Conservation (phyloP, 2,888 invertebrate species). For the Lasioglossum leucozonium region DNA sequence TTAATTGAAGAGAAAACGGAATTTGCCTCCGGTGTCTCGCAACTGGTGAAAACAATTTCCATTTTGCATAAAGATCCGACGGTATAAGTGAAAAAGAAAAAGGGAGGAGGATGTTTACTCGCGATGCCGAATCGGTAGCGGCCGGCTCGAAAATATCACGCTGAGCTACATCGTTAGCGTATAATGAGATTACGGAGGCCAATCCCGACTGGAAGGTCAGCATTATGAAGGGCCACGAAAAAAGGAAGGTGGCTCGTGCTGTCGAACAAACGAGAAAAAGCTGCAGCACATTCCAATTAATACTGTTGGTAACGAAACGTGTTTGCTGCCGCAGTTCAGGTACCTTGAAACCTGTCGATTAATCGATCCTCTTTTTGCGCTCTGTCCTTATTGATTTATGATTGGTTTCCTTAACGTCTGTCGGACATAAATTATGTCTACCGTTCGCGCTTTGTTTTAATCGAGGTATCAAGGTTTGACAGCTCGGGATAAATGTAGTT, state of each 20-base stretch:
- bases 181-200: slow-evolving; percentile 76
- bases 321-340: slow-evolving; percentile 22
- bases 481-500: background rate
- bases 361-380: slow-evolving; percentile 39
- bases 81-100: background rate
- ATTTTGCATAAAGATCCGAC: background rate
- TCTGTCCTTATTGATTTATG: slow-evolving; percentile 42
- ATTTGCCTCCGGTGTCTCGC: background rate
- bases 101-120: background rate
- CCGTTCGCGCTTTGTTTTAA: slow-evolving; percentile 15
- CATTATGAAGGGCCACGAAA: slow-evolving; percentile 46
- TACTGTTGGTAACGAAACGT: slow-evolving; percentile 45
- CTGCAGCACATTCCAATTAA: slow-evolving; percentile 59
- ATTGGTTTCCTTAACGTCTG: slow-evolving; percentile 17
- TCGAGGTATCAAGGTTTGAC: slow-evolving; percentile 17
- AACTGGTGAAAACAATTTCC: background rate
- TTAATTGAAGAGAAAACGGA: background rate
- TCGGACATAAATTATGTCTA: slow-evolving; percentile 29
- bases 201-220: slow-evolving; percentile 36
- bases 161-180: slow-evolving; percentile 75
- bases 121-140: slow-evolving; percentile 54
- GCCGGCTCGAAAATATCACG: slow-evolving; percentile 68
- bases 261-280: slow-evolving; percentile 50
- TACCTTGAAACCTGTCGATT: slow-evolving; percentile 42
- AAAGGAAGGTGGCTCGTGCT: slow-evolving; percentile 43